These are phyloP conservation scores for Xiphophorus maculatus DNA, from an alignment of 2,113 vertebrate species.

Conservation along the genomic window DNA sequence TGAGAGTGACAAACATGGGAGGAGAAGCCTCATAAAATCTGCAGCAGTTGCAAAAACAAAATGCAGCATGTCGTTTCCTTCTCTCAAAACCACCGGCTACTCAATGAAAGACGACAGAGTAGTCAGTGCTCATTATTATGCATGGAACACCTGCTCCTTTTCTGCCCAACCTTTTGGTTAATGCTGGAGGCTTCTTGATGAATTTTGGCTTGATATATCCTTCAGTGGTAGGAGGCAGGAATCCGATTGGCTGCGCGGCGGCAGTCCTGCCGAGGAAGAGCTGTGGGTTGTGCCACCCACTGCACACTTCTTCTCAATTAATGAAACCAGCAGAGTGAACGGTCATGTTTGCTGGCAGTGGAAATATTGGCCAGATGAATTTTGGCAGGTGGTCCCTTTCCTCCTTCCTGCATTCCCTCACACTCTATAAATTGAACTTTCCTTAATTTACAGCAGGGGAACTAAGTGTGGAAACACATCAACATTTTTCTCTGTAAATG, in stretches of 20 bases:
- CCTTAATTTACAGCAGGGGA: not conserved
- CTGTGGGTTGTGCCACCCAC: constrained; percentile 39
- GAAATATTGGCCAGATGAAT: constrained; percentile 62
- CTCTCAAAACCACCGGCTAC: constrained; percentile 14
- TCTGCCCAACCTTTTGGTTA: constrained; percentile 29
- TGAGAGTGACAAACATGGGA: constrained; percentile 14
- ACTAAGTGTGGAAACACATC: no score
- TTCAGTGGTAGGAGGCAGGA: constrained; percentile 31
- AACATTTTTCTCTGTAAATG: not conserved
- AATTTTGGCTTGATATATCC: constrained; percentile 37
- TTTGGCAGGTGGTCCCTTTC: constrained; percentile 58
- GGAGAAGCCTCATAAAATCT: constrained; percentile 13
- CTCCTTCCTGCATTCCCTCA: constrained; percentile 26
- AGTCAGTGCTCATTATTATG: constrained; percentile 39
- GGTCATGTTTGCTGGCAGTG: constrained; percentile 38
- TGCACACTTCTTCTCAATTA: constrained; percentile 58
- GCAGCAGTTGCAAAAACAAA: constrained; percentile 36
- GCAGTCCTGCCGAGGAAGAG: constrained; percentile 25
- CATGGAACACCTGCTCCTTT: constrained; percentile 30
- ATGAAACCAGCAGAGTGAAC: constrained; percentile 35
- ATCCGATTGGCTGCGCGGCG: constrained; percentile 43
- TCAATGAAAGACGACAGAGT: constrained; percentile 21
- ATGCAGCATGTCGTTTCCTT: not conserved
- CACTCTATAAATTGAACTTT: constrained; percentile 3
- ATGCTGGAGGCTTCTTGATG: constrained; percentile 35